Percentiles rank a stretch among this genome's conserved stretches.
Conservation (phyloP, 2,113 vertebrate species). For the Callocephalon fimbriatum region DNA sequence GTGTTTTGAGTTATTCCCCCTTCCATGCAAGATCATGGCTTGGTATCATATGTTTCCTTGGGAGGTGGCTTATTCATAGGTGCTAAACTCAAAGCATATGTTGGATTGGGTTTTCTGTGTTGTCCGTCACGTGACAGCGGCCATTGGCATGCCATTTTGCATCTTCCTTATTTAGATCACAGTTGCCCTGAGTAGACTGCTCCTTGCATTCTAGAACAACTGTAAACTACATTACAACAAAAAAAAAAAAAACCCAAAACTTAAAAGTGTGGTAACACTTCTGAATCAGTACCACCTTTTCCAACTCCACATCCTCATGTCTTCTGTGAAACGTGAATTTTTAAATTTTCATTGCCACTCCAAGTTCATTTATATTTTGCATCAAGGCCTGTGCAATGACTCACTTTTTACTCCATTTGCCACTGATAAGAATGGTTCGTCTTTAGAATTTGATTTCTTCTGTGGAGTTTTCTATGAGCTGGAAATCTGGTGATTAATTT, state of each 20-base stretch:
- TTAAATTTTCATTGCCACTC: not conserved
- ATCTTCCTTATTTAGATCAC: not conserved
- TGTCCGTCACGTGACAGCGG: not conserved
- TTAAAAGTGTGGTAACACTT: not conserved
- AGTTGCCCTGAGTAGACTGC: not conserved
- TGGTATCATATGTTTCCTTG: not conserved
- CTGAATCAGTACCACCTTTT: not conserved
- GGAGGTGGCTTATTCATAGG: not conserved
- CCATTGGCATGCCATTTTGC: rapidly evolving
- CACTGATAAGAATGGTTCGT: constrained; percentile 2
- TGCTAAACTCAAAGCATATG: not conserved
- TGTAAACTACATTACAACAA: not conserved
- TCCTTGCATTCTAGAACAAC: not conserved
- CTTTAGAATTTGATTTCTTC: not conserved
- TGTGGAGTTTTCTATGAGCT: constrained; percentile 19
- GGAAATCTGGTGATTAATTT: constrained; percentile 14
- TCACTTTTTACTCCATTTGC: not conserved
- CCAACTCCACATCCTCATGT: not conserved
- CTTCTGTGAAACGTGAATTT: not conserved
- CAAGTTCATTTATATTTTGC: constrained; percentile 6
- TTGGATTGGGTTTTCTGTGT: not conserved
- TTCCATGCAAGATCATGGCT: not conserved
- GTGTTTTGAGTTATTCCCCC: not conserved
- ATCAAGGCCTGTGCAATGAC: not conserved
- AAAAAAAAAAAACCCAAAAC: not conserved